A percentile compares a stretch with the other conserved stretches of the same genome.
Evolutionary conservation across 2,888 invertebrate genomes (phyloP).

Genomic region (Dynastes grantii): DNA sequence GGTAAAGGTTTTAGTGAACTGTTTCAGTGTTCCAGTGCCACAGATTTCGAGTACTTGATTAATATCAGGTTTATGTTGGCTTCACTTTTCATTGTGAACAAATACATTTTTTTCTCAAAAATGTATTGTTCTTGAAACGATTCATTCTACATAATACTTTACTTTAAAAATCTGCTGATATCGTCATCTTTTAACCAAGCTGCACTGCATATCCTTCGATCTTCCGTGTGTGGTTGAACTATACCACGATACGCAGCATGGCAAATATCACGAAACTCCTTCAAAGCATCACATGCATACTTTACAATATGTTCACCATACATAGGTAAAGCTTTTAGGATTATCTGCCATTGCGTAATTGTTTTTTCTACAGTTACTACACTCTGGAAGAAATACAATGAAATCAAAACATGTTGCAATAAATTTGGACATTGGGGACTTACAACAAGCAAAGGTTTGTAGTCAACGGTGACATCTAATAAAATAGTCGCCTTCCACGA

Average conservation of each 20-base stretch:
- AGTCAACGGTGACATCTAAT: slow-evolving; percentile 78
- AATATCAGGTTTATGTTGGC: too few relatives aligned
- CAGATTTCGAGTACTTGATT: too few relatives aligned
- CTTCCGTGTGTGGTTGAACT: slow-evolving; percentile 85
- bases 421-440: slow-evolving; percentile 47
- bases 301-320: slow-evolving; percentile 84
- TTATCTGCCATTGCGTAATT: slow-evolving; percentile 77
- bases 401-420: too few relatives aligned
- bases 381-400: slow-evolving; percentile 72
- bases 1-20: too few relatives aligned
- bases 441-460: slow-evolving; percentile 80
- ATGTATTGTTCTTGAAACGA: too few relatives aligned
- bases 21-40: too few relatives aligned
- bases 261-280: slow-evolving; percentile 84
- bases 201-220: slow-evolving; percentile 85
- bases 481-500: slow-evolving; percentile 86
- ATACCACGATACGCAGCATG: slow-evolving; percentile 83
- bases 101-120: too few relatives aligned
- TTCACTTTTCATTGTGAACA: too few relatives aligned
- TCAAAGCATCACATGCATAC: slow-evolving; percentile 80
- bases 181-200: slow-evolving; percentile 96
- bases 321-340: slow-evolving; percentile 81
- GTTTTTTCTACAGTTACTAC: slow-evolving; percentile 81
- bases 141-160: slow-evolving; percentile 63
- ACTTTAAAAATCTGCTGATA: slow-evolving; percentile 92